These are phyloP conservation scores for Vesta saturnalis DNA, from an alignment of 2,888 invertebrate genomes.

Conservation along the genomic window DNA sequence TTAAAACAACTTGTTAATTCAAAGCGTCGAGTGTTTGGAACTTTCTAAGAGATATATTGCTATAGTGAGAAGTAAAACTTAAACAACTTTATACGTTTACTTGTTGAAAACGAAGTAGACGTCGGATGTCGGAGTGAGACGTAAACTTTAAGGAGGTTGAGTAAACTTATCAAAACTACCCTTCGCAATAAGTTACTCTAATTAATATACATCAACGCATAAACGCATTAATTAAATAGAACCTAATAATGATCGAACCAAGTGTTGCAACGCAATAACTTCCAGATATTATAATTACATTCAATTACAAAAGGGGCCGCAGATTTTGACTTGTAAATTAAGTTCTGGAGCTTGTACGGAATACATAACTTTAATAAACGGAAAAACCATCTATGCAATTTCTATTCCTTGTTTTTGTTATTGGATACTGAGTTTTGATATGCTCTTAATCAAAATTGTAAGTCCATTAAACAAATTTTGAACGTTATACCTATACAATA, in stretches of 20 bases:
- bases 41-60: slow-evolving; percentile 55
- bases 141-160: slow-evolving; percentile 40
- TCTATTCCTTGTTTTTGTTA: slow-evolving; percentile 5
- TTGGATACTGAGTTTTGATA: background rate
- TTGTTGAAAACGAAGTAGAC: slow-evolving; percentile 40
- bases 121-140: slow-evolving; percentile 45
- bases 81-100: slow-evolving; percentile 52
- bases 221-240: slow-evolving; percentile 63
- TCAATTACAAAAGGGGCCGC: slow-evolving; percentile 39
- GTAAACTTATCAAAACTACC: slow-evolving; percentile 40
- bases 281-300: slow-evolving; percentile 45
- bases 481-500: slow-evolving; percentile 3
- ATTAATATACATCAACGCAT: slow-evolving; percentile 64
- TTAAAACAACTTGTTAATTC: slow-evolving; percentile 65
- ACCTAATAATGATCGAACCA: slow-evolving; percentile 63
- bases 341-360: slow-evolving; percentile 35
- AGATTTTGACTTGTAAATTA: slow-evolving; percentile 41
- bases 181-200: slow-evolving; percentile 60
- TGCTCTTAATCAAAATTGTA: slow-evolving; percentile 4
- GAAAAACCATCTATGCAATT: slow-evolving; percentile 17
- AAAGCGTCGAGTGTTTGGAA: slow-evolving; percentile 59
- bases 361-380: slow-evolving; percentile 37
- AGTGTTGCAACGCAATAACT: slow-evolving; percentile 56
- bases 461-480: slow-evolving; percentile 12
- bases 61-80: slow-evolving; percentile 57